A percentile compares a stretch with the other conserved stretches of the same genome.
These are phyloP conservation scores for Cetonia aurata DNA, from an alignment of 2,888 invertebrate species.

Conservation along the genomic window DNA sequence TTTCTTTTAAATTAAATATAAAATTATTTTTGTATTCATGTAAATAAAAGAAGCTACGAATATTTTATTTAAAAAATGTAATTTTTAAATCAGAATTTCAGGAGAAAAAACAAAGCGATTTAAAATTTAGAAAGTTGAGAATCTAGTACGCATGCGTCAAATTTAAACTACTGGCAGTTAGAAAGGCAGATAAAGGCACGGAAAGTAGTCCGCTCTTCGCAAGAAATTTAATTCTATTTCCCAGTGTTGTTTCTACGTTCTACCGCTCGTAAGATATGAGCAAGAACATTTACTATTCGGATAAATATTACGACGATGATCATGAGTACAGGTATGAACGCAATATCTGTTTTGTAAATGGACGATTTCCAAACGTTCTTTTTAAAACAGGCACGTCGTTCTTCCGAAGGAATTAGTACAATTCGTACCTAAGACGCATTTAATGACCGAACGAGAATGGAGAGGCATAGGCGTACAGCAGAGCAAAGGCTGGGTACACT, in stretches of 20 bases:
- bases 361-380: not conserved
- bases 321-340: conserved; percentile 89
- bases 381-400: conserved; percentile 88
- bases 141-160: conserved; percentile 3
- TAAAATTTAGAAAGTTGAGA: not conserved
- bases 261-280: conserved; percentile 58
- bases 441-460: conserved; percentile 97
- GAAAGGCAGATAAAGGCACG: not conserved
- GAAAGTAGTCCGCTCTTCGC: conserved; percentile 5
- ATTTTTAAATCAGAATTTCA: no score
- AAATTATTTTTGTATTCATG: no score
- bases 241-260: not conserved
- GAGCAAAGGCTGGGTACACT: conserved; percentile 98
- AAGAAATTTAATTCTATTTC: conserved; percentile 19
- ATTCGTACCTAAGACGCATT: conserved; percentile 89
- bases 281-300: conserved; percentile 91
- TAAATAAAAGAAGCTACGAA: no score
- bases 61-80: no score
- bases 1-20: no score
- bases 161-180: conserved; percentile 29
- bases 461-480: conserved; percentile 95
- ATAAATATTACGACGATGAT: conserved; percentile 92
- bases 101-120: no score
- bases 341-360: conserved; percentile 1
- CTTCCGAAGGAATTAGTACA: conserved; percentile 93